A percentile compares a stretch with the other conserved stretches of the same genome.
Conservation (phyloP, 1,140 invertebrate species). For the Alviniconcha marisindica region DNA sequence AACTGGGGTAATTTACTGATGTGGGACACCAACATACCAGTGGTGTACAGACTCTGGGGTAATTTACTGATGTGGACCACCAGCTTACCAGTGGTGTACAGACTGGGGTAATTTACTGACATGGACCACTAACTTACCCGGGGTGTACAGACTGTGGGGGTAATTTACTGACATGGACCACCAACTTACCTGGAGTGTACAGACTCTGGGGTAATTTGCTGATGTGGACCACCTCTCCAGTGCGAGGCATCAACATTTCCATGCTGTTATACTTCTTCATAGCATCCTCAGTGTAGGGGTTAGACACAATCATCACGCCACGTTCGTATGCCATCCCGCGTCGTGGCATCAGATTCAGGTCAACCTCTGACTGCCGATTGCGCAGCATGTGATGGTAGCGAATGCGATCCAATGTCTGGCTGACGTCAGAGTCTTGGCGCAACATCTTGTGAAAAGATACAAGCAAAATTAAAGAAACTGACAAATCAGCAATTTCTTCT, state of each 20-base stretch:
- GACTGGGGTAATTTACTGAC: background rate
- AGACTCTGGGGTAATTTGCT: slow-evolving; percentile 73
- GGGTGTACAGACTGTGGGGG: background rate
- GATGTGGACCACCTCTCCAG: slow-evolving; percentile 68
- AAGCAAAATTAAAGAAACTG: too few species aligned
- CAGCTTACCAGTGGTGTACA: background rate
- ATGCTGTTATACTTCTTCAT: slow-evolving; percentile 72
- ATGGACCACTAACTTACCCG: background rate
- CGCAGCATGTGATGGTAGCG: slow-evolving; percentile 71
- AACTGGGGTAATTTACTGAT: background rate
- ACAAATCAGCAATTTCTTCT: too few species aligned
- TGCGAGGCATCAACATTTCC: slow-evolving; percentile 68
- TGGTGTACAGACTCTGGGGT: slow-evolving; percentile 30
- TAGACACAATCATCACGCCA: slow-evolving; percentile 73
- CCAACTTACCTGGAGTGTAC: slow-evolving; percentile 69
- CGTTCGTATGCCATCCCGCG: slow-evolving; percentile 71
- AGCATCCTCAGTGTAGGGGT: slow-evolving; percentile 72
- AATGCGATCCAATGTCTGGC: slow-evolving; percentile 59
- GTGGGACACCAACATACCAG: background rate
- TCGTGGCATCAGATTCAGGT: slow-evolving; percentile 72
- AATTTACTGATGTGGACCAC: slow-evolving; percentile 69
- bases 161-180: background rate
- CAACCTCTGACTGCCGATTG: slow-evolving; percentile 72
- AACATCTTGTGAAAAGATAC: background rate
- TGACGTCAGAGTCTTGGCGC: slow-evolving; percentile 20